These are phyloP conservation scores for Sepioteuthis lessoniana DNA, from an alignment of 2,888 invertebrate species.

Conservation along the genomic window DNA sequence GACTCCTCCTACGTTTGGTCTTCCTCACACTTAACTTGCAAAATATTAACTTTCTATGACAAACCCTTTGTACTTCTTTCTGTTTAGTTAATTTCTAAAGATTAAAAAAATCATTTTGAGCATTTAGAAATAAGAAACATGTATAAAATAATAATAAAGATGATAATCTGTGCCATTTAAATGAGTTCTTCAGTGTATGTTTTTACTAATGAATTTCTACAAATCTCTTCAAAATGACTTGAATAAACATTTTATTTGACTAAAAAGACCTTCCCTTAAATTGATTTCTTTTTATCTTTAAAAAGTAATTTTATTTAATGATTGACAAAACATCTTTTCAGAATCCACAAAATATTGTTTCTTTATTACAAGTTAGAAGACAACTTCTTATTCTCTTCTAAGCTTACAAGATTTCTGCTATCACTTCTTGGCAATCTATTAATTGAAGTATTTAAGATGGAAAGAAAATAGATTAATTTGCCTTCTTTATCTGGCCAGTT, in stretches of 20 bases:
- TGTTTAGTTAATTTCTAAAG: neutral
- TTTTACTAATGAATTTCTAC: no score
- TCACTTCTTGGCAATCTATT: neutral
- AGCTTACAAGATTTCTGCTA: neutral
- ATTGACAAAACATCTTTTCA: neutral
- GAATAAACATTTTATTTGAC: neutral
- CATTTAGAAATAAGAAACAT: neutral
- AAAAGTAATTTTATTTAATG: neutral
- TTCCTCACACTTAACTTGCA: neutral
- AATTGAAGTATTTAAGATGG: neutral
- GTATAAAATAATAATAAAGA: neutral
- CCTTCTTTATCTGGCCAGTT: neutral
- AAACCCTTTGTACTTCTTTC: neutral
- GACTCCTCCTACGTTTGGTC: neutral
- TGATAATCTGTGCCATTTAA: neutral
- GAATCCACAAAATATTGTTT: neutral
- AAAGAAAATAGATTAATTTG: conserved; percentile 33
- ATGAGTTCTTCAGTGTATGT: no score
- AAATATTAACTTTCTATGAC: neutral
- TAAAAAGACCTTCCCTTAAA: conserved; percentile 15
- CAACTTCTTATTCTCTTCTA: neutral
- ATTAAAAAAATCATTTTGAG: neutral
- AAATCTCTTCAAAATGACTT: neutral
- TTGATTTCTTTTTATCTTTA: neutral
- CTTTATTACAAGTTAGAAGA: neutral